phyloP scores from a whole-genome alignment of 2,888 invertebrate genomes.

The Strigamia maritima region DNA sequence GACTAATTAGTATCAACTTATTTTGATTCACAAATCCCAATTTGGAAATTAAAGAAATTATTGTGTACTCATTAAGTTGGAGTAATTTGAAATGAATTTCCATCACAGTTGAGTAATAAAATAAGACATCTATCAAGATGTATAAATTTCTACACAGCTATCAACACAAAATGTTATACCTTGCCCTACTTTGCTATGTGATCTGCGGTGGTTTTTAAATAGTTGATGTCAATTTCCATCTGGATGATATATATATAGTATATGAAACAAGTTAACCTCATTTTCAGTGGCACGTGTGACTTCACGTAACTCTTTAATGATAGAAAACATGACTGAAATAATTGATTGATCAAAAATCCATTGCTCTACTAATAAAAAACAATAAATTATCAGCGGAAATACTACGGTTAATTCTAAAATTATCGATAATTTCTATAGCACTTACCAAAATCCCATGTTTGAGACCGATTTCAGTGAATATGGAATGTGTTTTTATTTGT shows the following conservation, averaged over 20 bases:
- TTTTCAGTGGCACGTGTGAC: not conserved
- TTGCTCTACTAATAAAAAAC: no score
- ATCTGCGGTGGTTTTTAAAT: not conserved
- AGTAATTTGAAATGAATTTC: not conserved
- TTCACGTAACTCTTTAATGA: not conserved
- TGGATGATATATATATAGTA: not conserved
- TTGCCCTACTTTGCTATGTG: not conserved
- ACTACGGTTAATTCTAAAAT: no score
- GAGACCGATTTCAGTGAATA: no score
- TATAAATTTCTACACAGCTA: not conserved
- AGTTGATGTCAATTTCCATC: not conserved
- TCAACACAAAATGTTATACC: not conserved
- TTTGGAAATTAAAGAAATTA: not conserved
- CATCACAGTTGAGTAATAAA: not conserved
- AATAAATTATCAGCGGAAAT: no score
- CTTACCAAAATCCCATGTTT: no score
- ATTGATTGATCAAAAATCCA: no score
- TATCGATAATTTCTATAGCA: no score
- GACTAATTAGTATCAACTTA: not conserved
- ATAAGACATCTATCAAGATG: no score
- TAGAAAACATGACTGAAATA: not conserved
- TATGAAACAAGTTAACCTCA: not conserved
- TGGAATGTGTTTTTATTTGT: no score
- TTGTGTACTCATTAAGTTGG: not conserved
- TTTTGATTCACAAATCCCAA: not conserved